phyloP scores from a whole-genome alignment of 2,888 invertebrate species.

The Stenolophus ochropezus region DNA sequence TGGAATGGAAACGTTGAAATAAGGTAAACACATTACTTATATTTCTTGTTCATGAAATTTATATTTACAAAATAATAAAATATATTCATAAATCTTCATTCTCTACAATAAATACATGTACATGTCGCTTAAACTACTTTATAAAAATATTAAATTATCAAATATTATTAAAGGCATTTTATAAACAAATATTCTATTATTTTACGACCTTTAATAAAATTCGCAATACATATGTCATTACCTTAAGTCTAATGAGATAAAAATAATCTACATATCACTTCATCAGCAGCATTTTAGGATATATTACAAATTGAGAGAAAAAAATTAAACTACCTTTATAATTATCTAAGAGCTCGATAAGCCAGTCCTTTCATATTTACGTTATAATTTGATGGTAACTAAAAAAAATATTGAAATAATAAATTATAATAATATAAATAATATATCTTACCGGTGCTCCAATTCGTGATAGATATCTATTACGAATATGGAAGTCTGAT shows the following conservation, averaged over 20 bases:
- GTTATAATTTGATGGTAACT: conserved; percentile 71
- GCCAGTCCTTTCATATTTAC: conserved; percentile 69
- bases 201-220: conserved; percentile 22
- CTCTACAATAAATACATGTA: conserved; percentile 31
- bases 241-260: conserved; percentile 45
- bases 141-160: conserved; percentile 31
- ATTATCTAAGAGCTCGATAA: conserved; percentile 70
- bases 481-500: conserved; percentile 77
- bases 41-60: no score
- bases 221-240: conserved; percentile 10
- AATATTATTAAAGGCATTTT: conserved; percentile 22
- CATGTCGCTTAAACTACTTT: neutral
- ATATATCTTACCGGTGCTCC: conserved; percentile 75
- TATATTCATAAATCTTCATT: conserved; percentile 17
- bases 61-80: conserved; percentile 12
- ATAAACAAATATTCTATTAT: neutral
- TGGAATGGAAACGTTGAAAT: no score
- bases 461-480: conserved; percentile 77
- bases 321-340: conserved; percentile 25
- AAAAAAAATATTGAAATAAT: conserved; percentile 64
- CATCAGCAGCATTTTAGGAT: conserved; percentile 7
- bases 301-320: conserved; percentile 3
- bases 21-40: no score
- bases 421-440: conserved; percentile 50
- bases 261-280: conserved; percentile 42